Percentiles rank a stretch among this genome's conserved stretches.
phyloP scores from a whole-genome alignment of 53 echinoderm and acorn worm species.

The Zoroaster sp. region DNA sequence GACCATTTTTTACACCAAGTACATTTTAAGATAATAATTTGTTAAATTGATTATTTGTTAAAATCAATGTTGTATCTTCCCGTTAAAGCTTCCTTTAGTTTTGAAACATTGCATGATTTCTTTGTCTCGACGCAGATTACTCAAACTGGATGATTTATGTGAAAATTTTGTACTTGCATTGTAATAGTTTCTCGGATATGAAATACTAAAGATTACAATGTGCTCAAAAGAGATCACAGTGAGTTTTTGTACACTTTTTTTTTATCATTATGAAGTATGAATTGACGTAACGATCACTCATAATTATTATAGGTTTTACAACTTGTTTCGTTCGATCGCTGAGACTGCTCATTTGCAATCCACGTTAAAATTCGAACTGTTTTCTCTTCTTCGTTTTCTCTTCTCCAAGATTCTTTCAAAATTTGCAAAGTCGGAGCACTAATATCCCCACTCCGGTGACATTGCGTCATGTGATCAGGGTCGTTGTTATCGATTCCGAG shows the following conservation, averaged over 20 bases:
- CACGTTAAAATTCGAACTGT: not conserved
- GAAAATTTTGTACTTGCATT: too few species aligned
- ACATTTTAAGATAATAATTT: too few species aligned
- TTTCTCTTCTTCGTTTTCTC: conserved; percentile 18
- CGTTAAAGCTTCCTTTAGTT: too few species aligned
- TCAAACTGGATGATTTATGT: too few species aligned
- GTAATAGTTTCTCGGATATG: too few species aligned
- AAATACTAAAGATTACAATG: too few species aligned
- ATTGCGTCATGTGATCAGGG: not conserved
- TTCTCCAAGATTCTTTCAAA: conserved; percentile 2
- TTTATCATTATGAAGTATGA: not conserved
- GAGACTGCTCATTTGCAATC: conserved; percentile 9
- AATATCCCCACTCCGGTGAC: not conserved
- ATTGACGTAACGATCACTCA: not conserved
- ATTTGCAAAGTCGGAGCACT: not conserved
- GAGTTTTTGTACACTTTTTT: not conserved
- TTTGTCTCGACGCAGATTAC: too few species aligned
- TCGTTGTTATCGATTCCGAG: not conserved
- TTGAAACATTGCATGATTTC: too few species aligned
- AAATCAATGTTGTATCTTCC: too few species aligned
- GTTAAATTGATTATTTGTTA: too few species aligned
- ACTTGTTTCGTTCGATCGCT: not conserved
- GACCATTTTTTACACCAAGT: too few species aligned
- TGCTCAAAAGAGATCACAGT: too few species aligned
- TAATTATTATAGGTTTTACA: not conserved